phyloP scores from a whole-genome alignment of 2,888 invertebrate genomes.

The Caenorhabditis sp. region DNA sequence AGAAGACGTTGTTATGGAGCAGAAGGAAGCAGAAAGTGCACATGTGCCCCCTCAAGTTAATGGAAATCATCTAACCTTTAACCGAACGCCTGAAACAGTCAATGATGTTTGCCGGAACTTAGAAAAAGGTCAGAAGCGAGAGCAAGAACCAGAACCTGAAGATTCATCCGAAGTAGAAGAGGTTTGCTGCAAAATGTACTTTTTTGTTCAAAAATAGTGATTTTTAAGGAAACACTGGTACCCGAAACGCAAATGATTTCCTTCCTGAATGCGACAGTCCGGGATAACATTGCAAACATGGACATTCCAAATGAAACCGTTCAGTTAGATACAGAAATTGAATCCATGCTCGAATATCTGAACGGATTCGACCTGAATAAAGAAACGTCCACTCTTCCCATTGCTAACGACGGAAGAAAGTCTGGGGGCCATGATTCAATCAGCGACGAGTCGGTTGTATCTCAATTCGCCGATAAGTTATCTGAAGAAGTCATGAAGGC shows the following conservation, averaged over 20 bases:
- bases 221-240: constrained; percentile 23
- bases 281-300: not conserved
- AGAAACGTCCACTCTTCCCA: not conserved
- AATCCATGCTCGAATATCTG: constrained; percentile 37
- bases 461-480: constrained; percentile 12
- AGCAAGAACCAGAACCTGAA: constrained; percentile 1
- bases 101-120: too few relatives aligned
- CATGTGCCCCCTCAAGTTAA: too few relatives aligned
- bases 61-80: too few relatives aligned
- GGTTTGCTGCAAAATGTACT: too few relatives aligned
- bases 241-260: constrained; percentile 42
- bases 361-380: constrained; percentile 33
- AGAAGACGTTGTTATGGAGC: not conserved
- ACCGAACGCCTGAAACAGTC: too few relatives aligned
- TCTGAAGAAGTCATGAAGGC: constrained; percentile 12
- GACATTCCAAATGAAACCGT: too few relatives aligned
- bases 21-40: too few relatives aligned
- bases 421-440: constrained; percentile 6
- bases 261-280: constrained; percentile 6
- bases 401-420: not conserved
- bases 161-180: constrained; percentile 22
- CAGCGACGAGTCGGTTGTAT: not conserved
- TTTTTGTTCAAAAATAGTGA: too few relatives aligned
- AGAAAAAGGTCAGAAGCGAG: not conserved
- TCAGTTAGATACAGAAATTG: constrained; percentile 37